Evolutionary conservation across 2,888 invertebrate species (phyloP).

Genomic region (Maniola hyperantus): DNA sequence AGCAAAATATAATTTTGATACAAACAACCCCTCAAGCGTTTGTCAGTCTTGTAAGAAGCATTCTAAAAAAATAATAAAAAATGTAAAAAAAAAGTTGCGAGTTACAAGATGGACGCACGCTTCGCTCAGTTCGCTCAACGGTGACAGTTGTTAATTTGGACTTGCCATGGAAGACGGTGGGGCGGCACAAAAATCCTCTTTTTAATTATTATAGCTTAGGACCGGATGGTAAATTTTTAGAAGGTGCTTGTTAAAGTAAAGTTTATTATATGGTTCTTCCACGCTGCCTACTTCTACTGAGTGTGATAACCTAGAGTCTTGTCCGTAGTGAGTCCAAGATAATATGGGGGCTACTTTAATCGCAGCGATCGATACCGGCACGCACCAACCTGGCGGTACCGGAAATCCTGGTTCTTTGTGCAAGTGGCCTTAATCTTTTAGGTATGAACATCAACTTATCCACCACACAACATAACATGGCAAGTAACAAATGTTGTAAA

Average conservation of each 20-base stretch:
- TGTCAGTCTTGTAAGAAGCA: slow-evolving; percentile 18
- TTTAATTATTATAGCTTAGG: not conserved
- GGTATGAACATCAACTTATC: no score
- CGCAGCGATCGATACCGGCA: no score
- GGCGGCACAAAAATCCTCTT: slow-evolving; percentile 58
- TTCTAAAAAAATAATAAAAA: slow-evolving; percentile 20
- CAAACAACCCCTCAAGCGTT: slow-evolving; percentile 10
- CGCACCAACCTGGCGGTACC: no score
- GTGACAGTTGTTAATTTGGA: slow-evolving; percentile 27
- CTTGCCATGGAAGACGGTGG: slow-evolving; percentile 43
- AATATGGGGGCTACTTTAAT: no score
- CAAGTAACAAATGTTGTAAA: no score
- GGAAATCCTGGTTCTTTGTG: no score
- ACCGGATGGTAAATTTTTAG: not conserved
- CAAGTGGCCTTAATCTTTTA: no score
- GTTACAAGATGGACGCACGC: slow-evolving; percentile 17
- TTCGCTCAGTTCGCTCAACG: slow-evolving; percentile 8
- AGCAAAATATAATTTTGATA: not conserved
- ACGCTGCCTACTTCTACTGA: not conserved
- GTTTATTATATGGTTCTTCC: not conserved
- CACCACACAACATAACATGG: no score
- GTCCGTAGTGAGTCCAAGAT: no score
- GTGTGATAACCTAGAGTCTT: not conserved
- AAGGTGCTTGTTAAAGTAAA: not conserved
- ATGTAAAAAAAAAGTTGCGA: slow-evolving; percentile 23